These are phyloP conservation scores for Ormyrus nitidulus DNA, from an alignment of 2,888 invertebrate genomes.

Conservation along the genomic window DNA sequence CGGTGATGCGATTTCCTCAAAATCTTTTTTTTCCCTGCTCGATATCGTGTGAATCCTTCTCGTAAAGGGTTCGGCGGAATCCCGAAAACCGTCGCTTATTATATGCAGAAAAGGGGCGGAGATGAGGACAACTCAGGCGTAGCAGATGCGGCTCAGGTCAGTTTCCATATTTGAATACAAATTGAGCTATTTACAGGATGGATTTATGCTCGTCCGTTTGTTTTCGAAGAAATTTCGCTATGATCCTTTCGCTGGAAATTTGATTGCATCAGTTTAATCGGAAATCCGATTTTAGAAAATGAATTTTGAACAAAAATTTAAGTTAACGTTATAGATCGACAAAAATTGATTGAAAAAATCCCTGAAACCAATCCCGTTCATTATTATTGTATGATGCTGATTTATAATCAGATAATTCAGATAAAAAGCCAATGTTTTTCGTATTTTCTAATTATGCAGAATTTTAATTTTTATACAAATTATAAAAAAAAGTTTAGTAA, in stretches of 20 bases:
- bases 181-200: slow-evolving; percentile 46
- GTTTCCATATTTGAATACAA: slow-evolving; percentile 51
- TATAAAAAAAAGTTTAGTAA: too few species aligned
- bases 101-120: slow-evolving; percentile 3
- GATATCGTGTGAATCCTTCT: slow-evolving; percentile 14
- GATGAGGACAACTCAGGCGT: not conserved
- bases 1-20: not conserved
- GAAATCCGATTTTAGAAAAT: not conserved
- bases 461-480: too few species aligned
- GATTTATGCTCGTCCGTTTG: not conserved
- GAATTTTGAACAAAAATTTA: too few species aligned
- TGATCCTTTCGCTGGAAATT: not conserved
- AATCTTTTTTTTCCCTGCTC: not conserved
- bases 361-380: too few species aligned
- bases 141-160: slow-evolving; percentile 35
- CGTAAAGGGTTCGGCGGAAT: slow-evolving; percentile 11
- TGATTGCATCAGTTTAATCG: not conserved
- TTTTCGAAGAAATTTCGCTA: slow-evolving; percentile 26
- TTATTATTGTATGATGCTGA: too few species aligned
- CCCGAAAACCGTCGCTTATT: not conserved
- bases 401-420: too few species aligned
- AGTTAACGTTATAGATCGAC: too few species aligned
- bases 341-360: too few species aligned
- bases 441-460: too few species aligned
- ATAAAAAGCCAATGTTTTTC: too few species aligned